Conservation (phyloP, 2,888 invertebrate species). For the Mystacides longicornis region DNA sequence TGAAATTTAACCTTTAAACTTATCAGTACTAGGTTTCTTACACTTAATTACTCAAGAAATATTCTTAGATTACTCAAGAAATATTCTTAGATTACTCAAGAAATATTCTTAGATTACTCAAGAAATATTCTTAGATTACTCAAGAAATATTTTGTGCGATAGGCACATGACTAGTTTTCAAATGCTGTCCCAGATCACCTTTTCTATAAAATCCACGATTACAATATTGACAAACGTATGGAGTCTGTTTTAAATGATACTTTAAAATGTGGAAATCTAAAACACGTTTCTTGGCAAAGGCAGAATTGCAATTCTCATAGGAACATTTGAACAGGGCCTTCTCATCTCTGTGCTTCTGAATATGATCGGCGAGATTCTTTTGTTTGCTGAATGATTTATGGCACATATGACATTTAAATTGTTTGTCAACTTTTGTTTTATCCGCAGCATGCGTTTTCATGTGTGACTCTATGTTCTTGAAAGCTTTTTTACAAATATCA, state of each 20-base stretch:
- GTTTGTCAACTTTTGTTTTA: conserved; percentile 7
- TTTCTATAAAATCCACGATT: conserved; percentile 9
- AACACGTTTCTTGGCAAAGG: conserved; percentile 11
- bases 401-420: conserved; percentile 13
- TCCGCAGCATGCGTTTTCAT: conserved; percentile 12
- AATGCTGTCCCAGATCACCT: conserved; percentile 4
- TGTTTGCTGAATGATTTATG: conserved; percentile 11
- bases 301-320: conserved; percentile 11
- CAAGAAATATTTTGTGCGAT: too few species aligned
- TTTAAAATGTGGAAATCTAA: conserved; percentile 9
- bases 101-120: too few species aligned
- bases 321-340: conserved; percentile 8
- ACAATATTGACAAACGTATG: conserved; percentile 13
- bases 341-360: conserved; percentile 13
- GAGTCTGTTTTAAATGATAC: conserved; percentile 9
- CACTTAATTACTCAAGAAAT: too few species aligned
- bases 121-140: too few species aligned
- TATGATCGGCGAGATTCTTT: conserved; percentile 10
- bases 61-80: too few species aligned
- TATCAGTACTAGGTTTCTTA: too few species aligned
- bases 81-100: too few species aligned
- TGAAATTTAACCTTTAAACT: too few species aligned
- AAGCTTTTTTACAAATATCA: conserved; percentile 13
- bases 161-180: background rate
- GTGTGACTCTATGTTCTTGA: conserved; percentile 12